Evolutionary conservation across 2,888 invertebrate species (phyloP), one percentile per base, ranked within the genome.

Genomic region (Osedax frankpressi): DNA sequence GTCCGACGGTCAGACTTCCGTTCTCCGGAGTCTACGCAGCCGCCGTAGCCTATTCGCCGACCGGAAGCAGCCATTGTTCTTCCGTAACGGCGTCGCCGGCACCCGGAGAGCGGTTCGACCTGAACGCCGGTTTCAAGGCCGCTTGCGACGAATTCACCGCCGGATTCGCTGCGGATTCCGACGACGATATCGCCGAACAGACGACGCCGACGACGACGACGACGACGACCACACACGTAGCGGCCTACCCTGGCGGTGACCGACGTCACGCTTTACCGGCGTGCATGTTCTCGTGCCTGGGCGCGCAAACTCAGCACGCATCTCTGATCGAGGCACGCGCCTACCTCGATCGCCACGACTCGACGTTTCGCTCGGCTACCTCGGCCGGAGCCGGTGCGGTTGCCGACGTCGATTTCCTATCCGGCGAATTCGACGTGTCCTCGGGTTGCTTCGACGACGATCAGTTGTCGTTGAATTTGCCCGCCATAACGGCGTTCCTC

Each of bases 401-500:
- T 29, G 29, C 28, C 24, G 69, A 69, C 69, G 19, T 59, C 69
- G 28, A 25, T 27, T 30, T n/a, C 25, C 30, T 65, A 29, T 19
- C 24, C 14, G 1, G 27, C 14, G 28, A 69, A 30, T 14, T 26
- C 30, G 72, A 28, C 63, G 29, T 62, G 27, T 3, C 73, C 25
- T 28, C 30, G 3, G n/a, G 3, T 67, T 19, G 30, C 6, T 28
- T 44, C 44, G 27, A 44, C 19, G 14, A 30, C 28, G 44, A 69
- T 30, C 29, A 24, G 28, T 25, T 30, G 25, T 30, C 30, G 27
- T 29, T 69, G n/a, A 69, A 69, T 24, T 29, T 69, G 29, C 69
- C 69, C 14, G 28, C 69, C 6, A 69, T 69, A 25, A 69, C 69
- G 24, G 25, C 69, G 14, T 69, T 69, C 69, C 69, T 69, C 29